These are phyloP conservation scores for Sapayoa aenigma DNA, from an alignment of 2,113 vertebrate genomes.

Conservation along the genomic window DNA sequence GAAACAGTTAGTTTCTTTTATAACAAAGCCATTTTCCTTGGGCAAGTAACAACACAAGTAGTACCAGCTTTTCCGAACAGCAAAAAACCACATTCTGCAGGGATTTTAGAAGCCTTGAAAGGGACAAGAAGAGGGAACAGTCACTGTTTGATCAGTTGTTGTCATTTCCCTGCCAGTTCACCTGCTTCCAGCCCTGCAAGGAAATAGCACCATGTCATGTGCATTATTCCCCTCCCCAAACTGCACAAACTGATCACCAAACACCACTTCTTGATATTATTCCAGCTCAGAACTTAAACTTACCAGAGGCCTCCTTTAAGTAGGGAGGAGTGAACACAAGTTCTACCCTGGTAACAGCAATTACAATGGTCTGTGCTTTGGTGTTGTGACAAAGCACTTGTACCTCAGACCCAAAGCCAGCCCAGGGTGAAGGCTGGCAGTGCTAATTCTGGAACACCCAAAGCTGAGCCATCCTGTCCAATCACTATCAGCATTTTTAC, in stretches of 20 bases:
- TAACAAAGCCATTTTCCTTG: background rate
- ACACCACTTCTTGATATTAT: background rate
- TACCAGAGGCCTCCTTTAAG: background rate
- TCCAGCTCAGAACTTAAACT: background rate
- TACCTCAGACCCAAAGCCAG: background rate
- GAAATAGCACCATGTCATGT: background rate
- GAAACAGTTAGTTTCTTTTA: background rate
- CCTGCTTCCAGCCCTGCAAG: background rate
- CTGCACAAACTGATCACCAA: no score
- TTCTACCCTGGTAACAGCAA: background rate
- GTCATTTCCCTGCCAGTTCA: background rate
- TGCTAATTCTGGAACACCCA: background rate
- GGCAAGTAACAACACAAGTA: background rate
- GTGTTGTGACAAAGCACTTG: background rate
- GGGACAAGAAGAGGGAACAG: background rate
- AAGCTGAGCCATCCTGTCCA: background rate
- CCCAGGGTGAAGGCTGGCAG: background rate
- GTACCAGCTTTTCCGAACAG: background rate
- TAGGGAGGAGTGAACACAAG: background rate
- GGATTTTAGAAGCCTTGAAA: background rate
- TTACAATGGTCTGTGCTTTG: background rate
- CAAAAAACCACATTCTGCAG: background rate
- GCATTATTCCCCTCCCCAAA: background rate
- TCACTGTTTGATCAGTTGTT: fast-evolving
- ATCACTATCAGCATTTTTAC: background rate